Percentiles rank a stretch among this genome's conserved stretches.
Evolutionary conservation across 1,140 invertebrate species (phyloP).

Genomic region (Tribolium castaneum): DNA sequence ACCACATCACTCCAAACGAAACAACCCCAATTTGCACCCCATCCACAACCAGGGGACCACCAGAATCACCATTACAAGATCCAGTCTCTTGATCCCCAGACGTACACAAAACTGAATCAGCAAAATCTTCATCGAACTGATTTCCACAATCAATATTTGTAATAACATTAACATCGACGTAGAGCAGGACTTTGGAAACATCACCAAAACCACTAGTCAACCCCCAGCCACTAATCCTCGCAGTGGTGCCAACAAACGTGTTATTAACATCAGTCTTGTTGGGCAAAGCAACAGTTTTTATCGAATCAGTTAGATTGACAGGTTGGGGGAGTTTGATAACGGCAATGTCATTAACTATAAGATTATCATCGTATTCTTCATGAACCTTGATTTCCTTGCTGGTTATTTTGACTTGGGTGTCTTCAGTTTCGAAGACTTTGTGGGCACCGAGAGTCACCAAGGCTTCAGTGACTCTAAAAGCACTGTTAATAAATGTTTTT

Average conservation of each 20-base stretch:
- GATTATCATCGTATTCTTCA: constrained; percentile 63
- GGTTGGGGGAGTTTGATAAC: constrained; percentile 64
- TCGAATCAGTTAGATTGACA: constrained; percentile 44
- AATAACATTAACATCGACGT: constrained; percentile 45
- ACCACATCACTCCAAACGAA: constrained; percentile 80
- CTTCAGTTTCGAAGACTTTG: constrained; percentile 64
- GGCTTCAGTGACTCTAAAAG: not conserved
- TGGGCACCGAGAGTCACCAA: constrained; percentile 66
- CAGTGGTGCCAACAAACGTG: constrained; percentile 59
- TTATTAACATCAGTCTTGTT: constrained; percentile 57
- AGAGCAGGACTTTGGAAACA: constrained; percentile 41
- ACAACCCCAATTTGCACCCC: constrained; percentile 75
- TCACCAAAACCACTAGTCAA: constrained; percentile 56
- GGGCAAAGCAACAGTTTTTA: constrained; percentile 56
- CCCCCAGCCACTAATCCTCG: constrained; percentile 61
- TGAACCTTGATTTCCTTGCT: constrained; percentile 63
- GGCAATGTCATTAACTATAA: constrained; percentile 66
- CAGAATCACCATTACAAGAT: constrained; percentile 86
- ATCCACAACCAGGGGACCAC: constrained; percentile 80
- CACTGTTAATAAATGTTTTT: not conserved
- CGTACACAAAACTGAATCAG: constrained; percentile 65
- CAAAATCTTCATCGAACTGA: constrained; percentile 59
- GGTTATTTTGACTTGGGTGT: constrained; percentile 58
- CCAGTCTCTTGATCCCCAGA: constrained; percentile 68
- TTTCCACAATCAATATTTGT: constrained; percentile 46